These are phyloP conservation scores for Elysia crispata DNA, from an alignment of 2,888 invertebrate species.

Conservation along the genomic window DNA sequence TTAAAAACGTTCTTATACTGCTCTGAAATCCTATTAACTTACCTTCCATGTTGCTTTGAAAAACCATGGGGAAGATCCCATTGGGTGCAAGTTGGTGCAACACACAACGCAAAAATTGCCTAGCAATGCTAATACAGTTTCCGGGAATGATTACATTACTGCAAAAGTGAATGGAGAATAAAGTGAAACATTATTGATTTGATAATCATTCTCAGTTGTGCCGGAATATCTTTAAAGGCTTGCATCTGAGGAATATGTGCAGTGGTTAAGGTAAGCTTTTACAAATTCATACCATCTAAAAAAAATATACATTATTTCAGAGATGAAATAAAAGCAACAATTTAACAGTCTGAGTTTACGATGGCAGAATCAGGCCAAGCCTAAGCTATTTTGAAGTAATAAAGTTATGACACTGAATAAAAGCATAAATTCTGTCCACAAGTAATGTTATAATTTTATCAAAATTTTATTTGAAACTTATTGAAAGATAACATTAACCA, in stretches of 20 bases:
- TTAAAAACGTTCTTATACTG: not conserved
- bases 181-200: not conserved
- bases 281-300: not conserved
- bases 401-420: no score
- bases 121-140: constrained; percentile 95
- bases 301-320: not conserved
- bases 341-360: no score
- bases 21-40: not conserved
- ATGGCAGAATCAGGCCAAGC: no score
- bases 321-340: no score
- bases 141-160: constrained; percentile 89
- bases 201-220: no score
- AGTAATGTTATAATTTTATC: not conserved
- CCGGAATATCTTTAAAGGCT: no score
- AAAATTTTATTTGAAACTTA: not conserved
- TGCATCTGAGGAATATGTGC: no score
- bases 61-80: constrained; percentile 96
- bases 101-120: constrained; percentile 97
- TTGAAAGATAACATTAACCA: constrained; percentile 1
- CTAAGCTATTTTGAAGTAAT: no score
- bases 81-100: constrained; percentile 97
- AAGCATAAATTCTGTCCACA: no score
- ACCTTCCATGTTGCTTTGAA: constrained; percentile 87
- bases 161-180: constrained; percentile 16
- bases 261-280: no score